phyloP scores from a whole-genome alignment of 2,113 vertebrate species.

The Aleadryas rufinucha region DNA sequence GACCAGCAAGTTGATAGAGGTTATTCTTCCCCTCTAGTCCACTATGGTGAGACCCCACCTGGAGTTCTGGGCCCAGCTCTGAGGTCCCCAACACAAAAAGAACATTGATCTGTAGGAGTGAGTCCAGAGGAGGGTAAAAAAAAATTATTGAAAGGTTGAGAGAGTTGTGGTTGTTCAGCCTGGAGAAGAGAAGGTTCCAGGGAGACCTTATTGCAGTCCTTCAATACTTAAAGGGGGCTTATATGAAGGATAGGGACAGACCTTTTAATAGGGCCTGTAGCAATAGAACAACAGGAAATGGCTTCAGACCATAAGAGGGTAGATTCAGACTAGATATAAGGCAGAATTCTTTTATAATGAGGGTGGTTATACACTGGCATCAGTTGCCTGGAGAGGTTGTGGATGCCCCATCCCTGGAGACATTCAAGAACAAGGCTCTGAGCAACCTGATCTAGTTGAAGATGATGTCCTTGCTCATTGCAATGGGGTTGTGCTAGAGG shows the following conservation, averaged over 20 bases:
- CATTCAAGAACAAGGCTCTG: neutral
- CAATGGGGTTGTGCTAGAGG: neutral
- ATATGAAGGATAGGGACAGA: neutral
- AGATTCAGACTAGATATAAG: neutral
- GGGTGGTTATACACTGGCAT: neutral
- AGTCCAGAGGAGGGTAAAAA: neutral
- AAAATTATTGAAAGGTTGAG: neutral
- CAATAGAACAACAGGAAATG: neutral
- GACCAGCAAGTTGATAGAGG: neutral
- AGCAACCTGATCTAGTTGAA: neutral
- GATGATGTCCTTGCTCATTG: neutral
- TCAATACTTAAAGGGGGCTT: neutral
- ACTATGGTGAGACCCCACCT: neutral
- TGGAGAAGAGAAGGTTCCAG: neutral
- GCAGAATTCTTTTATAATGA: neutral
- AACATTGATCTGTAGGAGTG: accelerated
- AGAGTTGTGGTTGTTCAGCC: neutral
- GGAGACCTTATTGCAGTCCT: neutral
- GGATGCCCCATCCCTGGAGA: neutral
- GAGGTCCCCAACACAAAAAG: neutral
- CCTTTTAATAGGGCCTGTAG: neutral
- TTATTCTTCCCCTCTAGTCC: neutral
- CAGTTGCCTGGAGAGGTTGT: neutral
- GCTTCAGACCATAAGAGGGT: neutral
- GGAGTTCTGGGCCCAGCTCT: neutral